These are phyloP conservation scores for Macroramphosus scolopax DNA, from an alignment of 2,797 vertebrate genomes.

Conservation along the genomic window DNA sequence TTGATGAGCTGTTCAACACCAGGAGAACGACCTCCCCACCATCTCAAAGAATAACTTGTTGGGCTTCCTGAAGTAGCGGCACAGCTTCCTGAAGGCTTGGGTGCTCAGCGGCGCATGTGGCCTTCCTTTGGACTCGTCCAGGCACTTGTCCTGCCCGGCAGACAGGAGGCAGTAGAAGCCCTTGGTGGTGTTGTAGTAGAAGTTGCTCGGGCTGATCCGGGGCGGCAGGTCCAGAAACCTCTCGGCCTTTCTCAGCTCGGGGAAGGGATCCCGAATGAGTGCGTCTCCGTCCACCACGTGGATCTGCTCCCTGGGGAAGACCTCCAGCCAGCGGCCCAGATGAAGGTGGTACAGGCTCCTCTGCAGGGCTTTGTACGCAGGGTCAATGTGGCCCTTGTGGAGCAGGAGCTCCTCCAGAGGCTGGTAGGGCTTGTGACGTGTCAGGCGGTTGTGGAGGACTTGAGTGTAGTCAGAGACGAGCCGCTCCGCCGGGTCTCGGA, in stretches of 20 bases:
- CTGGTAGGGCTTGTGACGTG: conserved; percentile 78
- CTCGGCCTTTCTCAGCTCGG: conserved; percentile 79
- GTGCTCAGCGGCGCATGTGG: conserved; percentile 77
- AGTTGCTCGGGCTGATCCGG: conserved; percentile 75
- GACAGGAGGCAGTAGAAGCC: conserved; percentile 85
- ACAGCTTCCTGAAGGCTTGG: conserved; percentile 76
- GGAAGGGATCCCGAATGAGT: conserved; percentile 79
- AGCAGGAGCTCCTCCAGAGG: conserved; percentile 78
- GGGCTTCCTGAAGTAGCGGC: conserved; percentile 76
- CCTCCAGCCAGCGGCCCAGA: conserved; percentile 76
- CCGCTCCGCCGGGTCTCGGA: conserved; percentile 81
- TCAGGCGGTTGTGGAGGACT: conserved; percentile 81
- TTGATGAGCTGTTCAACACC: no score
- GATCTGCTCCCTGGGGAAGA: conserved; percentile 79
- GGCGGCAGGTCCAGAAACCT: conserved; percentile 76
- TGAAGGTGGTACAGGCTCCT: conserved; percentile 82
- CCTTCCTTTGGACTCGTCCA: conserved; percentile 84
- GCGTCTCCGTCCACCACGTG: conserved; percentile 83
- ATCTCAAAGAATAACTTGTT: conserved; percentile 82
- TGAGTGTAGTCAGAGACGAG: conserved; percentile 86
- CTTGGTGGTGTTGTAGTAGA: conserved; percentile 85
- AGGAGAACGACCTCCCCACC: conserved; percentile 80
- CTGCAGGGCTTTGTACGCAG: conserved; percentile 79
- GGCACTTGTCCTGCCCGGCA: conserved; percentile 79
- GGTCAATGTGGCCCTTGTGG: conserved; percentile 68